Percentiles rank a stretch among this genome's conserved stretches.
Conservation (phyloP, 2,113 vertebrate species). For the Sminthopsis crassicaudata region DNA sequence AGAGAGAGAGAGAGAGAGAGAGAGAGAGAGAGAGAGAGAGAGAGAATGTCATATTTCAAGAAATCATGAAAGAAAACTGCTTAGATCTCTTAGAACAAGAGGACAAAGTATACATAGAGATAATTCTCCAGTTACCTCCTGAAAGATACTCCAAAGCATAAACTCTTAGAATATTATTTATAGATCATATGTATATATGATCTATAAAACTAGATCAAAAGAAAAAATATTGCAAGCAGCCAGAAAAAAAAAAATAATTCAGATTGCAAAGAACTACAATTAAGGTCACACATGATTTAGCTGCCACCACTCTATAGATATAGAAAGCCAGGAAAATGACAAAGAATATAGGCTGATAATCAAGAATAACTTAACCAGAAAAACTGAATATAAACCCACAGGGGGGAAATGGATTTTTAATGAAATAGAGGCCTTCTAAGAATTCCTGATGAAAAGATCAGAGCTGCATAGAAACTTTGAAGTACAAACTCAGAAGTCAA, state of each 20-base stretch:
- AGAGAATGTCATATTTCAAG: not conserved
- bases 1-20: too few species aligned
- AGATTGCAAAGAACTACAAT: not conserved
- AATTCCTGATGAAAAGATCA: not conserved
- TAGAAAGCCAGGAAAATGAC: not conserved
- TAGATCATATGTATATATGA: not conserved
- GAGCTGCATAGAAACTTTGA: not conserved
- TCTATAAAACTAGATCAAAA: not conserved
- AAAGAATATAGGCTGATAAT: not conserved
- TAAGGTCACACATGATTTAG: not conserved
- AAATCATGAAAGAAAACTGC: not conserved
- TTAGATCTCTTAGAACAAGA: not conserved
- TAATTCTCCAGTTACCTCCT: not conserved
- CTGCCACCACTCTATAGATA: not conserved
- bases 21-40: not conserved
- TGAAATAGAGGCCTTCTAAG: not conserved
- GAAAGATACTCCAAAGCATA: not conserved
- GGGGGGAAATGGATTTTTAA: not conserved
- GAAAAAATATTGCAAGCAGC: not conserved
- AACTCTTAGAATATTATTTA: not conserved
- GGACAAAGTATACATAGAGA: not conserved
- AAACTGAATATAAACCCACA: not conserved
- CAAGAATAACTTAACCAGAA: not conserved
- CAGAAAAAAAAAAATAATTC: not conserved
- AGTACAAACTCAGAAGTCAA: not conserved